Conservation (phyloP, 2,888 invertebrate genomes). For the Tachina lurida region DNA sequence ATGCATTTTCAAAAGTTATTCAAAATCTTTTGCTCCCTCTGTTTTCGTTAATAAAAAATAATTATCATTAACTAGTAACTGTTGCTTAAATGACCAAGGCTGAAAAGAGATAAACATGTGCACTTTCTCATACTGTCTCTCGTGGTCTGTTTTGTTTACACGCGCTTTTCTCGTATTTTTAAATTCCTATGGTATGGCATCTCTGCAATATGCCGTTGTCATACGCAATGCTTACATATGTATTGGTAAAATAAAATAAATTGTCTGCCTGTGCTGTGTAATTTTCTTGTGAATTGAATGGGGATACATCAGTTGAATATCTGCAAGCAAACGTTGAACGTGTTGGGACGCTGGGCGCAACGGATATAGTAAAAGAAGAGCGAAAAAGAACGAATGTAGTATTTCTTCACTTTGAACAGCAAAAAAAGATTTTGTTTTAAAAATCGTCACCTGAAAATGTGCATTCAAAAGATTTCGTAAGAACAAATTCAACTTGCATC, state of each 20-base stretch:
- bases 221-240: not conserved
- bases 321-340: slow-evolving; percentile 42
- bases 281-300: not conserved
- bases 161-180: slow-evolving; percentile 29
- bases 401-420: slow-evolving; percentile 13
- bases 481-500: slow-evolving; percentile 72
- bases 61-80: not conserved
- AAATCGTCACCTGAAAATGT: slow-evolving; percentile 73
- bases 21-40: slow-evolving; percentile 15
- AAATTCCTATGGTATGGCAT: slow-evolving; percentile 42
- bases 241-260: not conserved
- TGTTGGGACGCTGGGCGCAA: not conserved
- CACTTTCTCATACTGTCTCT: not conserved
- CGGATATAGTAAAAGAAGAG: slow-evolving; percentile 1
- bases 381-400: slow-evolving; percentile 38
- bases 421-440: slow-evolving; percentile 76
- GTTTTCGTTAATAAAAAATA: not conserved
- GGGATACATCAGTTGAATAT: slow-evolving; percentile 57
- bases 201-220: slow-evolving; percentile 12
- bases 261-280: slow-evolving; percentile 21
- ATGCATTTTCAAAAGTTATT: not conserved
- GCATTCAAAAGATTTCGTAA: slow-evolving; percentile 75
- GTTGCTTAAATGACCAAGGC: not conserved
- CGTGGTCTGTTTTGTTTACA: slow-evolving; percentile 4
- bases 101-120: slow-evolving; percentile 28